Percentiles rank a stretch among this genome's conserved stretches.
Evolutionary conservation across 2,797 vertebrate genomes (phyloP).

Genomic region (Phalanger gymnotis): DNA sequence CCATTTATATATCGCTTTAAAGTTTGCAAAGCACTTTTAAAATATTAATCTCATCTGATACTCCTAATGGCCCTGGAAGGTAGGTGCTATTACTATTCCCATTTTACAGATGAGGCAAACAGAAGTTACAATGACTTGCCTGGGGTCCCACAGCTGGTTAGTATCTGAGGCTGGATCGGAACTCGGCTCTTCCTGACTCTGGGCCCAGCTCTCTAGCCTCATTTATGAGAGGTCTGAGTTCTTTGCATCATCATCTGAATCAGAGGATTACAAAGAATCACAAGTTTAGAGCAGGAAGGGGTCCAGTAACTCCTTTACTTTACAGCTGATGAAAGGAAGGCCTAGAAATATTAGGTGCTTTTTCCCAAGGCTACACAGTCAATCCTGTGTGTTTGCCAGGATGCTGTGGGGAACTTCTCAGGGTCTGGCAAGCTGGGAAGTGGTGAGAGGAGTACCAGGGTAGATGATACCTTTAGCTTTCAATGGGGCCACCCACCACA

Average conservation of each 20-base stretch:
- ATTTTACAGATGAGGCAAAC: slow-evolving; percentile 11
- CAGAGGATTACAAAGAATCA: not conserved
- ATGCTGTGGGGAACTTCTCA: not conserved
- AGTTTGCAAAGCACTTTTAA: not conserved
- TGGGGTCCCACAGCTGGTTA: not conserved
- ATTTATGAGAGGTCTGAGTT: not conserved
- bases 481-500: not conserved
- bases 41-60: not conserved
- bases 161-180: not conserved
- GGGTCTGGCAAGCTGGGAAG: not conserved
- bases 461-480: not conserved
- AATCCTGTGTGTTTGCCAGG: not conserved
- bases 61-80: not conserved
- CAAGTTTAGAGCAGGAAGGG: not conserved
- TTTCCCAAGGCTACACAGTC: not conserved
- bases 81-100: not conserved
- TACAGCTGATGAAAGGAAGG: not conserved
- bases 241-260: not conserved
- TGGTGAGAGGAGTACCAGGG: not conserved
- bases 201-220: not conserved
- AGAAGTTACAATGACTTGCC: not conserved
- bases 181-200: not conserved
- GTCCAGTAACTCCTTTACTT: not conserved
- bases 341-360: not conserved
- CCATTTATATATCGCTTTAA: not conserved